A percentile compares a stretch with the other conserved stretches of the same genome.
phyloP scores from a whole-genome alignment of 2,113 vertebrate genomes.

The Calidris pugnax region DNA sequence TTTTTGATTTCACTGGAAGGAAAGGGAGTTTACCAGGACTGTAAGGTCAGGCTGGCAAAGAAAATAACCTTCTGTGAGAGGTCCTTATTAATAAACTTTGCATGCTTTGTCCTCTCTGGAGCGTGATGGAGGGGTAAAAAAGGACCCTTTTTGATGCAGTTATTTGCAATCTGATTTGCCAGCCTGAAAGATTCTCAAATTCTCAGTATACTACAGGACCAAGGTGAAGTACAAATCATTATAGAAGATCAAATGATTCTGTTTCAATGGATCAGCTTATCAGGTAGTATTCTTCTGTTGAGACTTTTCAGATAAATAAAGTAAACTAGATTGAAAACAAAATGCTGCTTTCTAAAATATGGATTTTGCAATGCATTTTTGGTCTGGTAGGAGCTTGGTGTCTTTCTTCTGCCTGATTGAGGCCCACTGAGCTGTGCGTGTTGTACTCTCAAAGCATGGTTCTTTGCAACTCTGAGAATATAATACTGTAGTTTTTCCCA shows the following conservation, averaged over 20 bases:
- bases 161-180: conserved; percentile 81
- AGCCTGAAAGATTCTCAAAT: conserved; percentile 74
- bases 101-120: not conserved
- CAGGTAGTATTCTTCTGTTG: conserved; percentile 72
- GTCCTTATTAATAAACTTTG: not conserved
- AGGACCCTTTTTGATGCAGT: conserved; percentile 40
- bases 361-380: not conserved
- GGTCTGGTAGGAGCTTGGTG: not conserved
- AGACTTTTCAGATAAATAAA: conserved; percentile 80
- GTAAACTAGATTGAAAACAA: conserved; percentile 61
- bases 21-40: not conserved
- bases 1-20: not conserved
- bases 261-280: conserved; percentile 83
- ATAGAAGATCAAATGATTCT: conserved; percentile 80
- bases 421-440: not conserved
- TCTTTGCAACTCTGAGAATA: conserved; percentile 75
- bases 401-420: not conserved
- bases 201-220: conserved; percentile 77
- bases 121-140: not conserved
- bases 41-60: not conserved
- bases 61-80: not conserved
- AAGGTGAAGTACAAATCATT: conserved; percentile 84
- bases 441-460: conserved; percentile 68
- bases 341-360: conserved; percentile 12
- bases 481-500: conserved; percentile 83